Base-by-base conservation (phyloP, 2,797 vertebrate genomes). In the Sebastes reedi region DNA sequence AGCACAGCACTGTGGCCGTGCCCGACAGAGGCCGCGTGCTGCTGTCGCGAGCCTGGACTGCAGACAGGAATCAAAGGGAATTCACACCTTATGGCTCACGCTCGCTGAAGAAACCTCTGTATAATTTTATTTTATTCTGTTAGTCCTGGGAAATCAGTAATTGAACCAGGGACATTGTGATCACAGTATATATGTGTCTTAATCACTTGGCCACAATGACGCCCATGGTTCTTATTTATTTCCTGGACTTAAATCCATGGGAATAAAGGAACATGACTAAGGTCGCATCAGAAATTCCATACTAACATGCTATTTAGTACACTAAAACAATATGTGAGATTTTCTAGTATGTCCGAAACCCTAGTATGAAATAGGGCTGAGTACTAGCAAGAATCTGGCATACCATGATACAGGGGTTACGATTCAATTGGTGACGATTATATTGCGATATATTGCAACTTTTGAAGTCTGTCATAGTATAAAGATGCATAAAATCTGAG, bases 1-100 rank as follows among this genome's bases (percentile, higher is more conserved):
- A 95, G 88, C 97, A 97, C 72, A 96, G 22, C 78, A 99, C 77
- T 0, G 95, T 96, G 4, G 95, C 81, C 0, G 92, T 97, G 34
- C 95, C 93, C 0, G 97, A 98, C 42, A 98, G 91, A 0, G 95
- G 89, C 0, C 89, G 95, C 1, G 81, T 5, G 56, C 97, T 95
- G 70, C 94, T 94, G 59, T 99, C 98, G 74, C 89, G 95, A 68
- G 96, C 98, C 58, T 97, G 94, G 36, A 99, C 98, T 99, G 90
- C 58, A 76, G 67, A 55, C 30, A 55, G 16, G 6, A 77, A 81
- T 9, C 1, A 12, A 59, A 72, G 58, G 12, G 4, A 73, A 27
- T 16, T 76, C 22, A 76, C 12, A 18, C 6, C 13, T 20, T 6
- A 42, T 16, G 5, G 39, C 39, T 39, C 6, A n/a, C 0, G 4